Evolutionary conservation across 2,797 vertebrate species (phyloP).

Genomic region (Pagetopsis macropterus): DNA sequence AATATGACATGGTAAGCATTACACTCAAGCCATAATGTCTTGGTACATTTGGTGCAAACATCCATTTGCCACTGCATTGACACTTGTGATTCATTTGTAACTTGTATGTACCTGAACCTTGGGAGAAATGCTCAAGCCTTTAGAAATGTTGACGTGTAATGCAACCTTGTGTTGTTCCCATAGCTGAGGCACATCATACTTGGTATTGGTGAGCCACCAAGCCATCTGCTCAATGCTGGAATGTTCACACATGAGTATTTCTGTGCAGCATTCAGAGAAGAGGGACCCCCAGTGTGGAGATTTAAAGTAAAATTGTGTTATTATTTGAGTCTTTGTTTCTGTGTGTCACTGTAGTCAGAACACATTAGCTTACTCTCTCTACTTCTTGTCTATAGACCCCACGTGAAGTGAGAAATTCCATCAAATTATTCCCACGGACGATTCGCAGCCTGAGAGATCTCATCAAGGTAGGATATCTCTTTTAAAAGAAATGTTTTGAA

Average conservation of each 20-base stretch:
- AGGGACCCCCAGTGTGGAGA: neutral
- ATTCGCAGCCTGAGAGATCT: neutral
- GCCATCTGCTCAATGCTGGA: neutral
- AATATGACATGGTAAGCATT: neutral
- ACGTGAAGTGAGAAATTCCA: neutral
- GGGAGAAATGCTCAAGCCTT: too few relatives aligned
- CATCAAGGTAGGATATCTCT: neutral
- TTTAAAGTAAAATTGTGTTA: neutral
- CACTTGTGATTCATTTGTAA: neutral
- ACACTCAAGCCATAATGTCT: neutral
- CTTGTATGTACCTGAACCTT: too few relatives aligned
- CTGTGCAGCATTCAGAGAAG: neutral
- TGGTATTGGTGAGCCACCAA: neutral
- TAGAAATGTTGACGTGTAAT: neutral
- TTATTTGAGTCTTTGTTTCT: too few relatives aligned
- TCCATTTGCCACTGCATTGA: too few relatives aligned
- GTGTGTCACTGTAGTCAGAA: neutral
- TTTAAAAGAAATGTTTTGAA: neutral
- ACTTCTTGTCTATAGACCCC: neutral
- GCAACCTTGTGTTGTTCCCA: neutral
- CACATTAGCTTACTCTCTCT: neutral
- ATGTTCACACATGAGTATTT: neutral
- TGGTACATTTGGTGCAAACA: too few relatives aligned
- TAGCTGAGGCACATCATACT: neutral
- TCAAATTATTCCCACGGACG: neutral